phyloP scores from a whole-genome alignment of 2,113 vertebrate species.

The Pachypanchax playfairii region DNA sequence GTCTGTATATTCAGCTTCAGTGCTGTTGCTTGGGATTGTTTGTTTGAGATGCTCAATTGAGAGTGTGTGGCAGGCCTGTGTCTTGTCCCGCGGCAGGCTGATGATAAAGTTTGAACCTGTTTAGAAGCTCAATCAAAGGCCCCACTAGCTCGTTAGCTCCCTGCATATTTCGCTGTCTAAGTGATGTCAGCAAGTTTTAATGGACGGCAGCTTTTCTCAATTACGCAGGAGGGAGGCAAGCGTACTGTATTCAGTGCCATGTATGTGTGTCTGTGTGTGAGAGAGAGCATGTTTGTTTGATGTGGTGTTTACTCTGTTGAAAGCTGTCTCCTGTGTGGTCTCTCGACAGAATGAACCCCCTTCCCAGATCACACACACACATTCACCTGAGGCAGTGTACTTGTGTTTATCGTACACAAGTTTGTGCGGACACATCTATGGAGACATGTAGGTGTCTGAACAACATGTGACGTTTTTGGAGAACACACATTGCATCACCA shows the following conservation, averaged over 20 bases:
- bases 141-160: slow-evolving; percentile 68
- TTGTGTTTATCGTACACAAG: slow-evolving; percentile 36
- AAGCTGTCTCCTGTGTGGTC: slow-evolving; percentile 81
- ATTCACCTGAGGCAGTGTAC: slow-evolving; percentile 61
- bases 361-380: slow-evolving; percentile 69
- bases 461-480: slow-evolving; percentile 36
- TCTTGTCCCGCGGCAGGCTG: slow-evolving; percentile 50
- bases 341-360: slow-evolving; percentile 64
- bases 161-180: slow-evolving; percentile 67
- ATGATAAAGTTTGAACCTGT: slow-evolving; percentile 67
- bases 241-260: slow-evolving; percentile 61
- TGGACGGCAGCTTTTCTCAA: slow-evolving; percentile 77
- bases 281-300: slow-evolving; percentile 64
- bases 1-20: slow-evolving; percentile 42
- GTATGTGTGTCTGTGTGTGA: slow-evolving; percentile 42
- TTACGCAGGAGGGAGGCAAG: slow-evolving; percentile 74
- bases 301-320: slow-evolving; percentile 79
- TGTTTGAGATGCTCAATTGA: slow-evolving; percentile 69
- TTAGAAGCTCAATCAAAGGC: slow-evolving; percentile 69
- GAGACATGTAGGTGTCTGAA: slow-evolving; percentile 48
- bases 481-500: background rate
- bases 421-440: slow-evolving; percentile 13
- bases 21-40: slow-evolving; percentile 48
- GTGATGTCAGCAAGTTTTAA: slow-evolving; percentile 81
- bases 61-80: slow-evolving; percentile 52